phyloP scores from a whole-genome alignment of 2,888 invertebrate genomes.

The Schizaphis graminum region DNA sequence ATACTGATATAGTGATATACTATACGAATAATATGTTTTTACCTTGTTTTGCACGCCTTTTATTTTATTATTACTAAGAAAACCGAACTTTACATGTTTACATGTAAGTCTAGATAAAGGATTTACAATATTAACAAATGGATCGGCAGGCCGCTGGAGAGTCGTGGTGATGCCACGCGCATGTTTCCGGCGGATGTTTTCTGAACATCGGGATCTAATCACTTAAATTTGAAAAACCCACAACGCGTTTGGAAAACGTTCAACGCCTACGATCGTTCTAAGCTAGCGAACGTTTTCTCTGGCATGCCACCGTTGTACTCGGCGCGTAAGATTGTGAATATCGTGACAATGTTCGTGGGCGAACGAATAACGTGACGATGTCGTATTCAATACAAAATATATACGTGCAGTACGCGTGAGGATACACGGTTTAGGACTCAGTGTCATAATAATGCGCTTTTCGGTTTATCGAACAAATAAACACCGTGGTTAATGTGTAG shows the following conservation, averaged over 20 bases:
- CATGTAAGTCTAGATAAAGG: neutral
- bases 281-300: neutral
- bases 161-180: neutral
- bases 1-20: neutral
- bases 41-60: neutral
- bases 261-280: neutral
- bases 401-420: neutral
- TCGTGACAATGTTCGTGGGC: neutral
- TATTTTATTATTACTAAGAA: neutral
- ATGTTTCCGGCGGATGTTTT: neutral
- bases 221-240: neutral
- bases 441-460: neutral
- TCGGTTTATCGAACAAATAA: neutral
- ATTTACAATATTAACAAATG: neutral
- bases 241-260: neutral
- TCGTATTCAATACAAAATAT: neutral
- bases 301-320: neutral
- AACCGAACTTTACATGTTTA: neutral
- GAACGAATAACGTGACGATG: neutral
- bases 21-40: neutral
- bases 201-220: neutral
- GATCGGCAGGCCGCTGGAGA: neutral
- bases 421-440: neutral
- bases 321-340: neutral
- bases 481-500: neutral